Base-by-base conservation (phyloP, 2,797 vertebrate genomes). In the Coreius guichenoti region DNA sequence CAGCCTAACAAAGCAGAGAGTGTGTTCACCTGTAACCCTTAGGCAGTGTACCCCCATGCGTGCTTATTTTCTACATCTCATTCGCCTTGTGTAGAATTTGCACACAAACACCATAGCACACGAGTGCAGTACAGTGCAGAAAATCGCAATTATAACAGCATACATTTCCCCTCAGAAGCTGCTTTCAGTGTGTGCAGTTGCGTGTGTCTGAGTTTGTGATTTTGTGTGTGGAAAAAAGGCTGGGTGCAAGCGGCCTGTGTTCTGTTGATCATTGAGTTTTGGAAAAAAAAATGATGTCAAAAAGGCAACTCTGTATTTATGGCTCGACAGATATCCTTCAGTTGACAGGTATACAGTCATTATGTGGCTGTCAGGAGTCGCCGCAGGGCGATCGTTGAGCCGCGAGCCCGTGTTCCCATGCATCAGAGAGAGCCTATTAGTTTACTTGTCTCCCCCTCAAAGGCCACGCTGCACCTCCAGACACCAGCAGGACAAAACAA, bases 261-360 rank as follows among this genome's bases (percentile, higher is more conserved):
- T 94, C 90, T 90, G 92, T 95, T 94, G 93, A 95, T 95, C 93
- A 93, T 92, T 92, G 91, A 92, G 92, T 92, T 91, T 91, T 92
- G 92, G 93, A 51, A 78, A 70, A 77, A 70, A 83, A 86, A 94
- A 94, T 92, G 91, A 95, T 94, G 94, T 95, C 95, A 95, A 96
- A 95, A 95, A 95, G 95, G 93, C 94, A 95, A 95, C 94, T 95
- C 94, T 94, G 95, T 96, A 95, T 96, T 96, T 95, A 95, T 94
- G 92, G 91, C 93, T 92, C 94, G 93, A 95, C 94, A 95, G 95
- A 95, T 96, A 95, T 95, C 94, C 94, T 95, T 93, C 93, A 95
- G 93, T 95, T 95, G 95, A 96, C 95, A 96, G 95, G 94, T 95
- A 95, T 95, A 95, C 94, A 95, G 95, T 95, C 95, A 96, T 96